phyloP scores from a whole-genome alignment of 2,888 invertebrate genomes.

The Aspidiotus destructor region DNA sequence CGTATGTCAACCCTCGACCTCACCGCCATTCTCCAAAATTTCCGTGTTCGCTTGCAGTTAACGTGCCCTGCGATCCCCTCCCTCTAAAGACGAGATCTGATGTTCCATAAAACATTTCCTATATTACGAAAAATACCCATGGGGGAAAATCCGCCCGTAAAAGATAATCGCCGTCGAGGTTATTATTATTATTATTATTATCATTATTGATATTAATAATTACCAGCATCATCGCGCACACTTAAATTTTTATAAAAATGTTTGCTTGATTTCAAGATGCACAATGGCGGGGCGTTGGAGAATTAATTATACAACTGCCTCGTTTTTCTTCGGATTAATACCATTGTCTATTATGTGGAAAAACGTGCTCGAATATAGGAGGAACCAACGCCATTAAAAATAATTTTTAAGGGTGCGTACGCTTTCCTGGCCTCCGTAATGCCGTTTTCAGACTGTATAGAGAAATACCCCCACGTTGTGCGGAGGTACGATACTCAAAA shows the following conservation, averaged over 20 bases:
- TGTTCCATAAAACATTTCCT: conserved; percentile 9
- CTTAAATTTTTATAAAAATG: conserved; percentile 12
- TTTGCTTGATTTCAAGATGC: conserved; percentile 6
- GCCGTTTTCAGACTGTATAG: background rate
- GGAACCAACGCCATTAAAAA: conserved; percentile 3
- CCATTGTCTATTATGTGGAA: background rate
- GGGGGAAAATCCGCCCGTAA: conserved; percentile 4
- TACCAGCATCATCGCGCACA: conserved; percentile 1
- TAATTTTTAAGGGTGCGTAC: conserved; percentile 1
- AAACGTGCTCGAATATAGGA: background rate
- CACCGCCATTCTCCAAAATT: conserved; percentile 4
- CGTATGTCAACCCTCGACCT: background rate
- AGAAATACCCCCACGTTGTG: background rate
- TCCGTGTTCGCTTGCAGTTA: conserved; percentile 9
- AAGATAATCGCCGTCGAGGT: background rate
- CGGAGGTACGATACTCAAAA: background rate
- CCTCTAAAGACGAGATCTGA: conserved; percentile 9
- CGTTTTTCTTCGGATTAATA: conserved; percentile 1
- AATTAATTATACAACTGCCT: conserved; percentile 5
- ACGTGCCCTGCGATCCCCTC: background rate
- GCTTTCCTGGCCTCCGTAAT: background rate
- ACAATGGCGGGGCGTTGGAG: background rate
- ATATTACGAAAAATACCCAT: conserved; percentile 1
- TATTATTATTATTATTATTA: conserved; percentile 12
- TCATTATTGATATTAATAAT: background rate